These are phyloP conservation scores for Schizothorax lantsangensis DNA, from an alignment of 2,797 vertebrate genomes.

Conservation along the genomic window DNA sequence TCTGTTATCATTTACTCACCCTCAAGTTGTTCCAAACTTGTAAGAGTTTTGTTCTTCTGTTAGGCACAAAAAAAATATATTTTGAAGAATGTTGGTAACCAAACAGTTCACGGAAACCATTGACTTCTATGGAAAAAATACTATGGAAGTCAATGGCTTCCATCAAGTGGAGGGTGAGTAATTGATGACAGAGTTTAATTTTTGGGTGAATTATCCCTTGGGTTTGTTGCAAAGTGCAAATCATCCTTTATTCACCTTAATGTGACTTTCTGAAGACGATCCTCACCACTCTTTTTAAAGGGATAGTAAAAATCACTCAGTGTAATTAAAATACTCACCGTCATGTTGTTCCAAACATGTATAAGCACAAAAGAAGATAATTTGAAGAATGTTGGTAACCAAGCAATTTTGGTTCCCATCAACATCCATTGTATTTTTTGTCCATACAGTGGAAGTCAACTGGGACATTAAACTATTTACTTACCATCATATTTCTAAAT, in stretches of 20 bases:
- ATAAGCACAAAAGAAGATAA: not conserved
- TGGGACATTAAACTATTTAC: not conserved
- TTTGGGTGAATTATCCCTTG: not conserved
- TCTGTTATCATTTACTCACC: not conserved
- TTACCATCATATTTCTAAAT: not conserved
- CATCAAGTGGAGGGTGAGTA: not conserved
- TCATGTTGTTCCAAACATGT: not conserved
- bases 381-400: too few relatives aligned
- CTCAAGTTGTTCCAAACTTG: not conserved
- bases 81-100: too few relatives aligned
- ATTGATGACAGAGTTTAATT: not conserved
- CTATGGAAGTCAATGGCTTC: not conserved
- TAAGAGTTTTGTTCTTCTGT: not conserved
- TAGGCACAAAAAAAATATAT: too few relatives aligned
- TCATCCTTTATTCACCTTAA: not conserved
- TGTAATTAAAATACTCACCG: not conserved
- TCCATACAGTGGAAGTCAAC: too few relatives aligned
- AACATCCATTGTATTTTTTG: too few relatives aligned
- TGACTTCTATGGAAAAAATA: not conserved
- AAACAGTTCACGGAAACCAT: not conserved
- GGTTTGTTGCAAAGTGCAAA: not conserved
- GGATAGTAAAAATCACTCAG: not conserved
- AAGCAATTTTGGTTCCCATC: not conserved
- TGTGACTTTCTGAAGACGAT: not conserved
- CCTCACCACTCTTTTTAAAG: not conserved